Base-by-base conservation (phyloP, 2,888 invertebrate species). In the Spilosoma lubricipeda region DNA sequence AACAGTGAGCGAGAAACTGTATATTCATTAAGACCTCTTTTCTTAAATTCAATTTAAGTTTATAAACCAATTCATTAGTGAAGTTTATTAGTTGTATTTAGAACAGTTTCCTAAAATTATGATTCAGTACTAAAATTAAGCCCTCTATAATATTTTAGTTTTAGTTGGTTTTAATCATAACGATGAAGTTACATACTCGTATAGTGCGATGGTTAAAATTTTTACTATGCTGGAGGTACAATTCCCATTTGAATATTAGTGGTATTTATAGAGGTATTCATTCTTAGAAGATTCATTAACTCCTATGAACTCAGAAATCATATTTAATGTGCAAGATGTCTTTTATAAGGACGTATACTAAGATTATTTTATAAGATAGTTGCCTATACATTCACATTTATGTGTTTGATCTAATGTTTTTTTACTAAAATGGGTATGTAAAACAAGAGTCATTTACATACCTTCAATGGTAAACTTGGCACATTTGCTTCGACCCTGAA, bases 401-500 rank as follows among this genome's bases (percentile, higher is more conserved):
- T 56, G n/a, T 56, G 52, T 56, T n/a, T n/a, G 52, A 23, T n/a
- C 52, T 56, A 23, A 56, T 27, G 27, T 78, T 76, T 78, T n/a
- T 64, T 71, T 23, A 5, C 59, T 64, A 75, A 77, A 79, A 82
- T 80, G 79, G 76, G 84, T 82, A 80, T 84, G 79, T 75, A 82
- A 78, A 82, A 82, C 81, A 79, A 75, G 27, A 77, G 73, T 78
- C 79, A 77, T 80, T 82, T 73, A 80, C 76, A 78, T 79, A 77
- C 70, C 77, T 82, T 75, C 78, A 78, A 78, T 78, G 81, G 75
- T 65, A 78, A 83, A 79, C 76, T 83, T 83, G 75, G 78, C 77
- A 84, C 85, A 82, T 83, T 83, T 82, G 69, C 72, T 45, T 80
- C 72, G 70, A 72, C 65, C 77, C 77, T 78, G 75, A 82, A 84